These are phyloP conservation scores for Drosophila eohydei DNA, from an alignment of 2,888 invertebrate genomes.

Conservation along the genomic window DNA sequence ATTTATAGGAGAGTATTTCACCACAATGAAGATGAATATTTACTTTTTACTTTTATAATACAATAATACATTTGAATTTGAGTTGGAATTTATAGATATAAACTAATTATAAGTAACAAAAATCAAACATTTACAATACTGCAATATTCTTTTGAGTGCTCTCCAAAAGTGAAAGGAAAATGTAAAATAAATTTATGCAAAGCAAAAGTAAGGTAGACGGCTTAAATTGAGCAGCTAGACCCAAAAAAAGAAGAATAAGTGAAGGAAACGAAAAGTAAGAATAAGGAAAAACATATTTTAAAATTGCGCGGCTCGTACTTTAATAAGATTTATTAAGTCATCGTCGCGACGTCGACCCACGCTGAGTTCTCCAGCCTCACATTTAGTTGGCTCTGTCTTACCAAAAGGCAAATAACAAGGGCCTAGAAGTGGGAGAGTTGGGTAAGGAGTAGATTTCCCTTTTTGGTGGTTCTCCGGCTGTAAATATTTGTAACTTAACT, in stretches of 20 bases:
- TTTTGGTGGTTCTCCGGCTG: slow-evolving; percentile 38
- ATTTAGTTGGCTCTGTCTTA: slow-evolving; percentile 63
- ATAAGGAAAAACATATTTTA: slow-evolving; percentile 61
- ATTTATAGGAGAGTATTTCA: too few relatives aligned
- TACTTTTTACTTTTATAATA: too few relatives aligned
- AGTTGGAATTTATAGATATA: too few relatives aligned
- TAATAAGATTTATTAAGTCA: slow-evolving; percentile 79
- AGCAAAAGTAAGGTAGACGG: slow-evolving; percentile 46
- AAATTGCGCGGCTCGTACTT: slow-evolving; percentile 61
- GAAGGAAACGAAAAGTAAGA: neutral
- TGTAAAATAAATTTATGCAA: slow-evolving; percentile 47
- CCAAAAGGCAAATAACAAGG: slow-evolving; percentile 55
- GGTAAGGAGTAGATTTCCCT: neutral
- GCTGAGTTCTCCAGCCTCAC: slow-evolving; percentile 33
- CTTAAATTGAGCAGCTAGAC: slow-evolving; percentile 24
- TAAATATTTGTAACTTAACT: slow-evolving; percentile 79
- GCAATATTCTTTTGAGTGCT: neutral
- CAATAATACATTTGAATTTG: too few relatives aligned
- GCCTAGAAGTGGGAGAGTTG: neutral
- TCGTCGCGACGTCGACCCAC: slow-evolving; percentile 27
- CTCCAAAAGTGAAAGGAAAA: neutral
- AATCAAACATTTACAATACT: neutral
- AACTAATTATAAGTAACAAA: too few relatives aligned
- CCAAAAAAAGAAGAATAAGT: slow-evolving; percentile 15
- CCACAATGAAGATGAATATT: too few relatives aligned